Base-by-base conservation (phyloP, 2,888 invertebrate species). In the Parelbella ahira region DNA sequence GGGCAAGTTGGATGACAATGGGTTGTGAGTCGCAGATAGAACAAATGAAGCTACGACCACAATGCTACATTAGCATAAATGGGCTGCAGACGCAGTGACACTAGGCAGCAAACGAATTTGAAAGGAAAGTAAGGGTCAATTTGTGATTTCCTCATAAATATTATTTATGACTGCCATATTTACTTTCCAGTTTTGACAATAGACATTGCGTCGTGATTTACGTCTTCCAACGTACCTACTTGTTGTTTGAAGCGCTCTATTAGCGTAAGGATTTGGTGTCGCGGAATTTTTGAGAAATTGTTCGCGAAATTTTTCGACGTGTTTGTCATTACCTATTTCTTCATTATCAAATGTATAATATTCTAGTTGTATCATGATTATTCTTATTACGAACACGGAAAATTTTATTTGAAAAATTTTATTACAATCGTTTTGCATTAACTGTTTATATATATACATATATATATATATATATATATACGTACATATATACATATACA, bases 41-140 rank as follows among this genome's bases (percentile, higher is more conserved):
- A 84, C 83, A 84, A 84, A 84, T 77, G 80, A 78, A 68, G 70
- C 65, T 64, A 62, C 68, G 66, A 56, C 68, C 74, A 86, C 87
- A 88, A 88, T 87, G 68, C 68, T 25, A 42, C 68, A 88, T 88
- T 88, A 75, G 59, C 88, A 88, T 88, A 86, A 77, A 76, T 68
- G 69, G 67, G 56, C 59, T 61, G 61, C 54, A 63, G 58, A 58
- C 58, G 54, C 59, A 63, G 69, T 63, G 66, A 64, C 63, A 63
- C 54, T 52, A 50, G 21, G 36, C 48, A 48, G 49, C 41, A 18
- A 34, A 46, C 29, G 44, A 36, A 37, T 39, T 46, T 47, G 49
- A 49, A 53, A 54, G 47, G 53, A 51, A 52, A 50, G 46, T 45
- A 49, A 56, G 57, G 56, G 56, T 56, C 58, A 56, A 56, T 60